Conservation (phyloP, 2,888 invertebrate species). For the Muschampia plurimacula region DNA sequence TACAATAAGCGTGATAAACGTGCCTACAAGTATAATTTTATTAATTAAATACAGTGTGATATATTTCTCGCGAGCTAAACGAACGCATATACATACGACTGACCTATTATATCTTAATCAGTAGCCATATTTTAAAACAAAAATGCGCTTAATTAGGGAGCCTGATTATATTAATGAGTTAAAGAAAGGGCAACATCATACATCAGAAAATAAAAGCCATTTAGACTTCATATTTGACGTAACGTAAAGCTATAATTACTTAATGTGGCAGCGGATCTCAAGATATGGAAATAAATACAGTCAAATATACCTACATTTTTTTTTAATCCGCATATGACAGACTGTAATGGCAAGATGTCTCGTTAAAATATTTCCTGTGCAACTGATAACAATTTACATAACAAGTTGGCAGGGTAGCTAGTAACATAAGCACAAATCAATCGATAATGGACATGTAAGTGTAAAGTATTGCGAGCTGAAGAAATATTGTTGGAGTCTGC, state of each 20-base stretch:
- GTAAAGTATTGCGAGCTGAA: slow-evolving; percentile 10
- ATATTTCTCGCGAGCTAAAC: neutral
- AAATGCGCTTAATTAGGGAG: slow-evolving; percentile 32
- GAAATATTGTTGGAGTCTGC: neutral
- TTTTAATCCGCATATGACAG: slow-evolving; percentile 17
- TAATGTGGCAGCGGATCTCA: slow-evolving; percentile 12
- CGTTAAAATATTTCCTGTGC: slow-evolving; percentile 30
- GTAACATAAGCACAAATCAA: slow-evolving; percentile 20
- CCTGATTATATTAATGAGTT: slow-evolving; percentile 3
- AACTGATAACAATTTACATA: slow-evolving; percentile 24
- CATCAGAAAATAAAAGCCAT: slow-evolving; percentile 14
- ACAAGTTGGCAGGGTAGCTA: neutral
- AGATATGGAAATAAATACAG: slow-evolving; percentile 29
- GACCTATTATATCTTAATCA: slow-evolving; percentile 21
- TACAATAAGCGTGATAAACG: too few species aligned
- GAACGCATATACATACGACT: neutral
- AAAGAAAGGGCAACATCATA: slow-evolving; percentile 24
- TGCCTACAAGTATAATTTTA: too few species aligned
- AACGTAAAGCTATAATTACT: slow-evolving; percentile 22
- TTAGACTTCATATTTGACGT: slow-evolving; percentile 22
- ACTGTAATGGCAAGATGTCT: slow-evolving; percentile 19
- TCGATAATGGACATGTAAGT: slow-evolving; percentile 1
- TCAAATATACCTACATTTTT: slow-evolving; percentile 7
- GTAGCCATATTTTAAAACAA: slow-evolving; percentile 26
- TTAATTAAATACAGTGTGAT: too few species aligned